Evolutionary conservation across 2,888 invertebrate species (phyloP).

Genomic region (Drosophila atroscutellata): DNA sequence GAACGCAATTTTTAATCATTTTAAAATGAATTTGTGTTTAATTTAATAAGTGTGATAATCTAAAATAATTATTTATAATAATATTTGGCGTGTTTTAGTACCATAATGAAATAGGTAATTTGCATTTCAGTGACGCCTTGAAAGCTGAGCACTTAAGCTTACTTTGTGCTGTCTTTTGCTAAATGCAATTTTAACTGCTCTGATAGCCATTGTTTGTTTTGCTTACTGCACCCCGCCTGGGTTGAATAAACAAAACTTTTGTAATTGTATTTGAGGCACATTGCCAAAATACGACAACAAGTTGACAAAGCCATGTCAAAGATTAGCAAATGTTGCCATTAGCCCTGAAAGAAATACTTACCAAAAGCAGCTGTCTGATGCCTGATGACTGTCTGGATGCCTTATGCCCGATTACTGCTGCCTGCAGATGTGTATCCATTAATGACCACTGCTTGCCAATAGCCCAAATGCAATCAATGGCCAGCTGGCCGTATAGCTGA

Average conservation of each 20-base stretch:
- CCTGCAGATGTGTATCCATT: constrained; percentile 25
- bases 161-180: constrained; percentile 8
- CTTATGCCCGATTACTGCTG: background rate
- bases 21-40: background rate
- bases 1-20: background rate
- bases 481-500: constrained; percentile 7
- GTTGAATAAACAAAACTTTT: constrained; percentile 57
- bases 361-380: constrained; percentile 8
- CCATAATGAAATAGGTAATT: background rate
- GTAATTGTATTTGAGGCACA: constrained; percentile 68
- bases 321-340: constrained; percentile 70
- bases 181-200: constrained; percentile 55
- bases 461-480: constrained; percentile 55
- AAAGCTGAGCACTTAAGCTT: background rate
- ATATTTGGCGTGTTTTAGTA: background rate
- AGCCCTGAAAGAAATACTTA: constrained; percentile 25
- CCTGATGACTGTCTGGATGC: constrained; percentile 16
- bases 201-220: constrained; percentile 38
- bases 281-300: constrained; percentile 48
- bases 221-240: constrained; percentile 16
- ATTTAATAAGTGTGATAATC: background rate
- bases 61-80: background rate
- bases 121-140: background rate
- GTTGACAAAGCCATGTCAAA: constrained; percentile 61
- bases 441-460: constrained; percentile 46